phyloP scores from a whole-genome alignment of 2,888 invertebrate species.

The Aspidiotus destructor region DNA sequence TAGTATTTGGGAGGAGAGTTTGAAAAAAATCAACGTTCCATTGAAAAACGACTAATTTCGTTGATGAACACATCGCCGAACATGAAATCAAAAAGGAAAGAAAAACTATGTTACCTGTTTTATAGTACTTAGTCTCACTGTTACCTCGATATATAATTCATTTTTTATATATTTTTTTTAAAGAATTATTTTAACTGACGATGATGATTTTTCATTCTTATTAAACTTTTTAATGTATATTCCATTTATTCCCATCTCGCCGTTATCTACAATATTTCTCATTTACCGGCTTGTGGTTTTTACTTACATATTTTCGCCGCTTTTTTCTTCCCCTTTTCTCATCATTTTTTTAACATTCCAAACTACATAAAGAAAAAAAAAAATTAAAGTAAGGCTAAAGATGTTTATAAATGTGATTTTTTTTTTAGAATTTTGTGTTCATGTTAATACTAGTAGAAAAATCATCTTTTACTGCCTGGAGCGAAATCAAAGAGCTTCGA shows the following conservation, averaged over 20 bases:
- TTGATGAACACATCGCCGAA: background rate
- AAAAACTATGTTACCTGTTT: constrained; percentile 23
- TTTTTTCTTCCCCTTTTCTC: too few species aligned
- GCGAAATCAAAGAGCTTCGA: too few species aligned
- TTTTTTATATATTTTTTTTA: constrained; percentile 8
- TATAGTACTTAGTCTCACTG: background rate
- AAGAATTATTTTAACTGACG: constrained; percentile 1
- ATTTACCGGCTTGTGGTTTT: too few species aligned
- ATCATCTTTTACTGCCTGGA: too few species aligned
- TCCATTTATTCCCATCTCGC: background rate
- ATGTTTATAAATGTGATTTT: too few species aligned
- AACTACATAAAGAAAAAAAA: too few species aligned
- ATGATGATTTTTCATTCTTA: background rate
- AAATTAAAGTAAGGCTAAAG: too few species aligned
- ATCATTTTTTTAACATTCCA: too few species aligned
- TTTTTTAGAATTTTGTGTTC: too few species aligned
- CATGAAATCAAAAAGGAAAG: constrained; percentile 11
- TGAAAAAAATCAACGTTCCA: constrained; percentile 29
- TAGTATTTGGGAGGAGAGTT: constrained; percentile 29
- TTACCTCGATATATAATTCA: constrained; percentile 5
- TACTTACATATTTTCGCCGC: too few species aligned
- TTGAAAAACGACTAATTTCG: constrained; percentile 14
- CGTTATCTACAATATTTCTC: too few species aligned
- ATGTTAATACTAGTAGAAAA: too few species aligned
- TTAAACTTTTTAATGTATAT: background rate